A percentile compares a stretch with the other conserved stretches of the same genome.
phyloP scores from a whole-genome alignment of 1,140 invertebrate species.

The Tyrophagus putrescentiae region DNA sequence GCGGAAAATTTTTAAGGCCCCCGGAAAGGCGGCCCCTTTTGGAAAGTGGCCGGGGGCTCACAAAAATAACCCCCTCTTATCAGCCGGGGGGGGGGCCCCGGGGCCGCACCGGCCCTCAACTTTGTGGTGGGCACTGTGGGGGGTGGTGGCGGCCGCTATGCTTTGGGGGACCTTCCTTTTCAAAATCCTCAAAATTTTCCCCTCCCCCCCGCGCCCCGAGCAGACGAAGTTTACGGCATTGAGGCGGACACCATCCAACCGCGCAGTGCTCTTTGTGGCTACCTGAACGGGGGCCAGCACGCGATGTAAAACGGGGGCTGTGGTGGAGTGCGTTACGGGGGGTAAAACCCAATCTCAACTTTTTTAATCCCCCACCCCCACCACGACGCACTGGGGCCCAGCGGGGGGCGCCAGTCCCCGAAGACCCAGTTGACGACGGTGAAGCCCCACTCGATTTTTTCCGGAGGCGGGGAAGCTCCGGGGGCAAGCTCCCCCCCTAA shows the following conservation, averaged over 20 bases:
- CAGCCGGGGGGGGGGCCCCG: conserved; percentile 44
- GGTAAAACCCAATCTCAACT: not conserved
- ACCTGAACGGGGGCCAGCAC: conserved; percentile 51
- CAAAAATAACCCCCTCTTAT: conserved; percentile 23
- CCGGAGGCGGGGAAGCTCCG: not conserved
- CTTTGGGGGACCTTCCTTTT: conserved; percentile 52
- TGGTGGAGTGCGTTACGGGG: not conserved
- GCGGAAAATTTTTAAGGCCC: too few species aligned
- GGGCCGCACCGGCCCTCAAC: conserved; percentile 53
- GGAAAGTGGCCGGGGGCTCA: not conserved
- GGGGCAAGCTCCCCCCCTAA: not conserved
- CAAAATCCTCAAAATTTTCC: conserved; percentile 41
- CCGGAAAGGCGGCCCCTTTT: too few species aligned
- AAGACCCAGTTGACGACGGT: too few species aligned
- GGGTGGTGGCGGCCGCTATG: conserved; percentile 51
- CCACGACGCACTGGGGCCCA: not conserved
- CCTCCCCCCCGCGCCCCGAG: conserved; percentile 30
- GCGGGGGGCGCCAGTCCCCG: too few species aligned
- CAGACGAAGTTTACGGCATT: not conserved
- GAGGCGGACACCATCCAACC: conserved; percentile 36
- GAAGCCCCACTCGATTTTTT: too few species aligned
- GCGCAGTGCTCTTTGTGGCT: conserved; percentile 54
- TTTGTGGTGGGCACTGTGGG: conserved; percentile 51
- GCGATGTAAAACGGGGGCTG: conserved; percentile 20
- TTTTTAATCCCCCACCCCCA: not conserved